Conservation (phyloP, 2,888 invertebrate species). For the Slavum lentiscoides region DNA sequence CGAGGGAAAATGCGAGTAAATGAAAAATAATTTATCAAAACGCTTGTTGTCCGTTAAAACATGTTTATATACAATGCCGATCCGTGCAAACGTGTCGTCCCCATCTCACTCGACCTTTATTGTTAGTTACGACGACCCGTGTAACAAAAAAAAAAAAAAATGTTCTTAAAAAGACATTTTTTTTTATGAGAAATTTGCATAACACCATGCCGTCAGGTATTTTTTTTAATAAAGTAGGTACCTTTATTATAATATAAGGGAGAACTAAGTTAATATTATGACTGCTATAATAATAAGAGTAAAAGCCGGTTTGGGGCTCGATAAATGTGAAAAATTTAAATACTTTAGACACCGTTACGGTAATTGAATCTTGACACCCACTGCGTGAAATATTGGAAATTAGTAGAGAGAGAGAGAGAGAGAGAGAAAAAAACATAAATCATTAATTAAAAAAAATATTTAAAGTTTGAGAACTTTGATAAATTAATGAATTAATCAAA, state of each 20-base stretch:
- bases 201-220: slow-evolving; percentile 8
- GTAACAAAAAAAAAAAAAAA: background rate
- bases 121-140: background rate
- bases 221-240: slow-evolving; percentile 12
- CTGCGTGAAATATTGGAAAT: slow-evolving; percentile 26
- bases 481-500: background rate
- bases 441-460: background rate
- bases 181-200: slow-evolving; percentile 14
- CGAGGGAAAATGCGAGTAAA: slow-evolving; percentile 39
- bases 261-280: slow-evolving; percentile 12
- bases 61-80: slow-evolving; percentile 8
- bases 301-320: background rate
- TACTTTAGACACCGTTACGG: background rate
- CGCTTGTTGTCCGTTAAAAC: slow-evolving; percentile 36
- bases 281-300: slow-evolving; percentile 19
- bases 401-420: background rate
- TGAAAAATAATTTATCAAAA: slow-evolving; percentile 50
- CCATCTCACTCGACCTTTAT: background rate
- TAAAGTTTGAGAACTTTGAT: background rate
- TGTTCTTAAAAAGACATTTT: slow-evolving; percentile 26
- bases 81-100: background rate
- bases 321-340: slow-evolving; percentile 18
- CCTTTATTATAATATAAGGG: background rate
- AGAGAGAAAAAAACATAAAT: background rate
- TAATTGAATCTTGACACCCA: slow-evolving; percentile 44